Percentiles rank a stretch among this genome's conserved stretches.
phyloP scores from a whole-genome alignment of 1,140 invertebrate genomes.

The Copidosoma floridanum region DNA sequence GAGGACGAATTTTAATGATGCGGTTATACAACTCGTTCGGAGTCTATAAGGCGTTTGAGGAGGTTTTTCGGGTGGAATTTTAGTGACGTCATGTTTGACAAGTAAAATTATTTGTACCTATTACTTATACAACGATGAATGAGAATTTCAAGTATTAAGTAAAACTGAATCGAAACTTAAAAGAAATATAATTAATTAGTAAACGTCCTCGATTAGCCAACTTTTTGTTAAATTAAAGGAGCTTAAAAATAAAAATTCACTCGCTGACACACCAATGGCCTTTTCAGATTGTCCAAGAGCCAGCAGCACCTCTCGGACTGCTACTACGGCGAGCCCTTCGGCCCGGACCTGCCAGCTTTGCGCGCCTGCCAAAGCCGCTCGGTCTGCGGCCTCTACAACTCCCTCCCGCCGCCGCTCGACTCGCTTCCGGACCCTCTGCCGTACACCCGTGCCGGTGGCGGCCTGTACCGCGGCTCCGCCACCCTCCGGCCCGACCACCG shows the following conservation, averaged over 20 bases:
- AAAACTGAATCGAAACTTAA: too few relatives aligned
- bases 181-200: too few relatives aligned
- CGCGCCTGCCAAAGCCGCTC: conserved; percentile 44
- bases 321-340: conserved; percentile 42
- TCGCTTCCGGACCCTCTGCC: conserved; percentile 40
- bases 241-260: too few relatives aligned
- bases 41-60: too few relatives aligned
- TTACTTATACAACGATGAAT: too few relatives aligned
- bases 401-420: conserved; percentile 33
- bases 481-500: neutral
- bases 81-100: too few relatives aligned
- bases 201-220: too few relatives aligned
- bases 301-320: conserved; percentile 52
- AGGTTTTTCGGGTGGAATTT: too few relatives aligned
- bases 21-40: too few relatives aligned
- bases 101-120: too few relatives aligned
- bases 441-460: neutral
- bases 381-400: conserved; percentile 45
- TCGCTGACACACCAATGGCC: neutral
- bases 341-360: conserved; percentile 26
- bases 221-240: too few relatives aligned
- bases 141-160: neutral
- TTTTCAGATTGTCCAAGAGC: conserved; percentile 50
- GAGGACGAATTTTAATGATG: too few relatives aligned
- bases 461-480: neutral